These are phyloP conservation scores for Hippocampus mohnikei DNA, from an alignment of 2,113 vertebrate genomes.

Conservation along the genomic window DNA sequence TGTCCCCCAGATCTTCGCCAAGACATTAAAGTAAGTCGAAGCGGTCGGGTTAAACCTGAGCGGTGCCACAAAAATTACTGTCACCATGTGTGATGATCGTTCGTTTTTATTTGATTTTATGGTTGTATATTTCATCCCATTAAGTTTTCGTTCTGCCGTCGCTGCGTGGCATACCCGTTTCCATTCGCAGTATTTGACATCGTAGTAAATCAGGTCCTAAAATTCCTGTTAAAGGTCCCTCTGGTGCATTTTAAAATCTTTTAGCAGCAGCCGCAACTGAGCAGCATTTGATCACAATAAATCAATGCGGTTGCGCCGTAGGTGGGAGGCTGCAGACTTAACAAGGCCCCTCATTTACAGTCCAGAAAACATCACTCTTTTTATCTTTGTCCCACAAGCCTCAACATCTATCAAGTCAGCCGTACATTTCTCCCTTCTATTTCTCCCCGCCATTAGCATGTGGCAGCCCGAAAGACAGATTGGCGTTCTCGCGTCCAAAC, in stretches of 20 bases:
- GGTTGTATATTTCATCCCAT: no score
- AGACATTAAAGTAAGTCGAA: no score
- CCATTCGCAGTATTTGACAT: neutral
- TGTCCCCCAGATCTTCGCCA: no score
- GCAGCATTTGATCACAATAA: slow-evolving; percentile 21
- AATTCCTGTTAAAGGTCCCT: slow-evolving; percentile 7
- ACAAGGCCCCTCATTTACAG: slow-evolving; percentile 4
- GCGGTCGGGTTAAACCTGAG: no score
- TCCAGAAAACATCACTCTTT: neutral
- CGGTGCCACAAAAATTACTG: no score
- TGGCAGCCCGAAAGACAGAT: neutral
- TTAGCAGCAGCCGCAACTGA: slow-evolving; percentile 32
- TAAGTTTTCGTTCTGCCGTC: no score
- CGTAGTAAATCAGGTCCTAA: neutral
- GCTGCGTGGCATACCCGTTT: no score
- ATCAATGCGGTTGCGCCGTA: neutral
- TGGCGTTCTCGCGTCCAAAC: slow-evolving; percentile 9
- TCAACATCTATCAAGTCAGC: slow-evolving; percentile 8
- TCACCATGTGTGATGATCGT: no score
- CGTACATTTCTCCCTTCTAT: neutral
- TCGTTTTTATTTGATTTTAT: no score
- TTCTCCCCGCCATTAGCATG: neutral
- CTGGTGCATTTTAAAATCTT: slow-evolving; percentile 17
- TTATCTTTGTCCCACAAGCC: slow-evolving; percentile 4
- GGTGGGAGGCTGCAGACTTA: slow-evolving; percentile 12